A percentile compares a stretch with the other conserved stretches of the same genome.
phyloP scores from a whole-genome alignment of 2,113 vertebrate genomes.

The Accipiter cooperii region DNA sequence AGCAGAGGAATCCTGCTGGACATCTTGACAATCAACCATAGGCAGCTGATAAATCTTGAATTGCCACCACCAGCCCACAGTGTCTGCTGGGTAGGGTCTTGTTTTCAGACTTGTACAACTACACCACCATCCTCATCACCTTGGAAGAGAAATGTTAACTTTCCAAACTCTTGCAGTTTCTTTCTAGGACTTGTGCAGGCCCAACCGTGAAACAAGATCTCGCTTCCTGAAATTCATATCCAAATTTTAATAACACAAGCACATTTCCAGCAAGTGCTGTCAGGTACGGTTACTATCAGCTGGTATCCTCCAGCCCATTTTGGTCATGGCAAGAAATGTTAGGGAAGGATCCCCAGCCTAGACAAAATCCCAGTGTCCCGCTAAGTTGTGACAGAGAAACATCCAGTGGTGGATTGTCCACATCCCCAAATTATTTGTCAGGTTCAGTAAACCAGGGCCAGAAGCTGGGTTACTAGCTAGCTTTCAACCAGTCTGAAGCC shows the following conservation, averaged over 20 bases:
- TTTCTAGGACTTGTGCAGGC: background rate
- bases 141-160: background rate
- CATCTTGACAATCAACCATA: constrained; percentile 63
- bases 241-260: background rate
- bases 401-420: background rate
- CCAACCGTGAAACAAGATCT: background rate
- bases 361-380: background rate
- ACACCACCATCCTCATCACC: background rate
- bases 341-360: background rate
- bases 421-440: background rate
- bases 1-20: constrained; percentile 68
- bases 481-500: background rate
- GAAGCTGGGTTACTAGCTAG: background rate
- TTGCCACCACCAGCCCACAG: background rate
- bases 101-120: background rate
- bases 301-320: background rate
- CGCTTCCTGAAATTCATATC: background rate
- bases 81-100: background rate
- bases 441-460: background rate
- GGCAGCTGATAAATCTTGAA: constrained; percentile 66
- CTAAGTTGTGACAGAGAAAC: background rate
- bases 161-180: background rate
- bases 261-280: background rate
- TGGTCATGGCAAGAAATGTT: background rate
- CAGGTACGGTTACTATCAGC: background rate